Evolutionary conservation across 2,113 vertebrate species (phyloP).

Genomic region (Polypterus bichir): DNA sequence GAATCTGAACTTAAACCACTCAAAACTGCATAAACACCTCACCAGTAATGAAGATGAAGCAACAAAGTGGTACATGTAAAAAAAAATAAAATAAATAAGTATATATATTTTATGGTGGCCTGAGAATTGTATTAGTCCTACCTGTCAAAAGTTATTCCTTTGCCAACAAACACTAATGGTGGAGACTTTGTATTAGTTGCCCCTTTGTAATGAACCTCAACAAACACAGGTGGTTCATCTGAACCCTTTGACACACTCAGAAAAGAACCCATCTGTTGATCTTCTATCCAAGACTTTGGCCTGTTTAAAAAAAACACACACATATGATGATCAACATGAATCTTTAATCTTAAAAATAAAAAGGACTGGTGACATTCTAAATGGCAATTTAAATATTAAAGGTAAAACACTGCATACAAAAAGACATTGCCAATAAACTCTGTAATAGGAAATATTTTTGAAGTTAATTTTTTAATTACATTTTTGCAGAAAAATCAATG

Average conservation of each 20-base stretch:
- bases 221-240: constrained; percentile 80
- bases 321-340: neutral
- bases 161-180: constrained; percentile 79
- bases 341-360: neutral
- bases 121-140: constrained; percentile 23
- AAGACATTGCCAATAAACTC: too few relatives aligned
- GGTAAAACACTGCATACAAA: neutral
- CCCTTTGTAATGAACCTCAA: constrained; percentile 85
- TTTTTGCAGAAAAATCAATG: too few relatives aligned
- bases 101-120: too few relatives aligned
- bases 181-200: constrained; percentile 40
- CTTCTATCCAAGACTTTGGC: constrained; percentile 71
- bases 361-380: neutral
- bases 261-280: constrained; percentile 85
- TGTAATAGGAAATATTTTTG: too few relatives aligned
- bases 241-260: constrained; percentile 88
- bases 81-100: too few relatives aligned
- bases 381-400: neutral
- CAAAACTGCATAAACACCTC: too few relatives aligned
- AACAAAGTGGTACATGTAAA: too few relatives aligned
- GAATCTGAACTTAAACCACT: too few relatives aligned
- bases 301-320: constrained; percentile 33
- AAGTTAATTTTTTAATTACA: too few relatives aligned
- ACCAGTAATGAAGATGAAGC: too few relatives aligned
- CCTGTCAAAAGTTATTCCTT: constrained; percentile 96